phyloP scores from a whole-genome alignment of 2,113 vertebrate species.

The Cynopterus brachyotis region DNA sequence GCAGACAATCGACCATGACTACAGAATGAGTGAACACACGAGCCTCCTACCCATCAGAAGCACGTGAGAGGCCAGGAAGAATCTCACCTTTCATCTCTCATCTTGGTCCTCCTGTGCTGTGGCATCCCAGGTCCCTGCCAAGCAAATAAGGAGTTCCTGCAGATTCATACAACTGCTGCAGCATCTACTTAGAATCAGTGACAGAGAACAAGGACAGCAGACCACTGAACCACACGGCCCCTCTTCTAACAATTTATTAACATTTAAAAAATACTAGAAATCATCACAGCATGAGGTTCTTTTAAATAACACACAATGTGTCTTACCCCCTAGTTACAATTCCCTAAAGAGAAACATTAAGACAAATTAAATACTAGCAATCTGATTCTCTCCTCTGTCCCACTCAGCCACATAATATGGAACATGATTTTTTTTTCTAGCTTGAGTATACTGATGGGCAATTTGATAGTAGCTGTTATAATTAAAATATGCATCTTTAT shows the following conservation, averaged over 20 bases:
- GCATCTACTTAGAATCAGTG: not conserved
- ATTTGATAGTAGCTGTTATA: conserved; percentile 57
- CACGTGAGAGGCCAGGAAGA: not conserved
- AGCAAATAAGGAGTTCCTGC: not conserved
- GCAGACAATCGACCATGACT: not conserved
- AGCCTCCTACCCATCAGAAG: not conserved
- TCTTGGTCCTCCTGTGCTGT: not conserved
- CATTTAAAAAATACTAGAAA: conserved; percentile 70
- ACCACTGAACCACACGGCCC: not conserved
- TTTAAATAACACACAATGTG: conserved; percentile 71
- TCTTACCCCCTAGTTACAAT: conserved; percentile 47
- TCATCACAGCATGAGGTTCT: conserved; percentile 71
- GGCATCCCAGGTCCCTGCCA: not conserved
- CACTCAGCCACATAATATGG: conserved; percentile 33
- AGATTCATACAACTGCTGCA: not conserved
- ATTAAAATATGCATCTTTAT: conserved; percentile 14
- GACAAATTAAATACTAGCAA: conserved; percentile 70
- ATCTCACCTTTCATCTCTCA: not conserved
- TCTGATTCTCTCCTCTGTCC: conserved; percentile 52
- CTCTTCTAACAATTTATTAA: conserved; percentile 67
- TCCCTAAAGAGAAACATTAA: conserved; percentile 67
- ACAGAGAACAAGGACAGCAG: not conserved
- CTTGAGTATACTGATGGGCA: not conserved
- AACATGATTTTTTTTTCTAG: not conserved
- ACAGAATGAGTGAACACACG: not conserved